phyloP scores from a whole-genome alignment of 2,113 vertebrate genomes.

The Anoura caudifer region DNA sequence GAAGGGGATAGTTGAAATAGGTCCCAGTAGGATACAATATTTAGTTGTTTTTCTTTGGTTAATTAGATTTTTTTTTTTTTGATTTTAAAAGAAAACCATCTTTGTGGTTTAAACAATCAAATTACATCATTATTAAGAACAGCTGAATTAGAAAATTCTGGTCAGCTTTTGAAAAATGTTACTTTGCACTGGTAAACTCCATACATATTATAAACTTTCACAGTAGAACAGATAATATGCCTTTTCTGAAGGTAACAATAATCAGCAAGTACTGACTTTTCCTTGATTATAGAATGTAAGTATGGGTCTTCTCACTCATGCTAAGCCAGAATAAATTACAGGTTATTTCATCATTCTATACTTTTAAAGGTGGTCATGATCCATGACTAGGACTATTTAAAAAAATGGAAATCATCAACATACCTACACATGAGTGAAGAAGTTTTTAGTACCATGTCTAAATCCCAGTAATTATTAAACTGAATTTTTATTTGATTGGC shows the following conservation, averaged over 20 bases:
- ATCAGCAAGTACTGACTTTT: neutral
- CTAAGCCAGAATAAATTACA: neutral
- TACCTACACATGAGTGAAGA: neutral
- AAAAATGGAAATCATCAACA: neutral
- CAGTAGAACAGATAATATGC: neutral
- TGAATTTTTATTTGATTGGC: neutral
- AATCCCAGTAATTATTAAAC: neutral
- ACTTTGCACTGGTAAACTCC: neutral
- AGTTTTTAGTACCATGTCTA: neutral
- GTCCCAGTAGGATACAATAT: neutral
- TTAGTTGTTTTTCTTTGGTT: neutral
- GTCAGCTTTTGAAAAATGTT: neutral
- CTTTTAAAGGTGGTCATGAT: neutral
- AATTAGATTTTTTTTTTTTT: neutral
- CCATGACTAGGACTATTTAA: neutral
- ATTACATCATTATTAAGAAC: constrained; percentile 11
- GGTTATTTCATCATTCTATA: neutral
- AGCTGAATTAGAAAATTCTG: neutral
- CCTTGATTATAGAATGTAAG: neutral
- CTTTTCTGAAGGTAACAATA: constrained; percentile 21
- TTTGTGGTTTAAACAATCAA: neutral
- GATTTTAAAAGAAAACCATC: constrained; percentile 18
- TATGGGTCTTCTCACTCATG: neutral
- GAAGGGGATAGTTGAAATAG: neutral
- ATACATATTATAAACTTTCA: neutral